Evolutionary conservation across 2,888 invertebrate genomes (phyloP).

Genomic region (Operophtera brumata): DNA sequence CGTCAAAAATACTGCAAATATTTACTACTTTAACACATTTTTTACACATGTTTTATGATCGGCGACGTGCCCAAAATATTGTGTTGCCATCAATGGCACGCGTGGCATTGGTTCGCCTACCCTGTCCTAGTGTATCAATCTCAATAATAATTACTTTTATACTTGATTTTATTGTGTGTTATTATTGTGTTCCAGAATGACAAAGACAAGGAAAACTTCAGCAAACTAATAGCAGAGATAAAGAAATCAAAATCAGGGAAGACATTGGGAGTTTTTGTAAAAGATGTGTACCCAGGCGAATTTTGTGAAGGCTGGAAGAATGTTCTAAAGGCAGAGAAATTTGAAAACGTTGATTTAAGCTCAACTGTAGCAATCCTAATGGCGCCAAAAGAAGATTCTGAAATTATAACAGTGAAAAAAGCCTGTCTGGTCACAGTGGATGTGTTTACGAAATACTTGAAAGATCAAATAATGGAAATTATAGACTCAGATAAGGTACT

Average conservation of each 20-base stretch:
- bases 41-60: too few relatives aligned
- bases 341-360: constrained; percentile 93
- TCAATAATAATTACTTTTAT: too few relatives aligned
- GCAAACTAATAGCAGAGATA: constrained; percentile 87
- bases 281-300: constrained; percentile 96
- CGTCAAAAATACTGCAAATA: too few relatives aligned
- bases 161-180: constrained; percentile 22
- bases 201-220: constrained; percentile 95
- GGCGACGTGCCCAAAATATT: too few relatives aligned
- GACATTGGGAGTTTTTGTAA: constrained; percentile 92
- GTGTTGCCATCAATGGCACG: too few relatives aligned
- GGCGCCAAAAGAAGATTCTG: constrained; percentile 96
- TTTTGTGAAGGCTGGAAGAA: constrained; percentile 96
- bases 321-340: constrained; percentile 86
- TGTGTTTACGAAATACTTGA: constrained; percentile 97
- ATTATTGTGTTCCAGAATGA: constrained; percentile 84
- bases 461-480: constrained; percentile 99
- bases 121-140: too few relatives aligned
- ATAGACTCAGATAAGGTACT: constrained; percentile 96
- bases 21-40: too few relatives aligned
- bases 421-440: constrained; percentile 96
- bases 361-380: constrained; percentile 91
- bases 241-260: constrained; percentile 94
- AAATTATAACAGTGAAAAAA: constrained; percentile 93
- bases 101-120: too few relatives aligned